Percentiles rank a stretch among this genome's conserved stretches.
phyloP scores from a whole-genome alignment of 1,140 invertebrate species.

The Caenorhabditis latens region DNA sequence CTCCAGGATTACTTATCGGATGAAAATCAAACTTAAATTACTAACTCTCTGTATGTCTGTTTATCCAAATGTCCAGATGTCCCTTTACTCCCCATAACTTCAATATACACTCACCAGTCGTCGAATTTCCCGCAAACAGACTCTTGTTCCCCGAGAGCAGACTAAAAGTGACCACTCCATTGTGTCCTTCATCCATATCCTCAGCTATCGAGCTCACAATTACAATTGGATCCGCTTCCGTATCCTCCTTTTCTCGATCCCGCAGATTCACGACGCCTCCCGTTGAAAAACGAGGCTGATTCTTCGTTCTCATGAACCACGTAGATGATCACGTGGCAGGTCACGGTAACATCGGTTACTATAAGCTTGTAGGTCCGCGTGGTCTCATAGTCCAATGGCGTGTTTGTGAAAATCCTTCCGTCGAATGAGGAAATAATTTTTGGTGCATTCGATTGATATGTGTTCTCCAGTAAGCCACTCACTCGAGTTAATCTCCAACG shows the following conservation, averaged over 20 bases:
- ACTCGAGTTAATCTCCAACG: too few species aligned
- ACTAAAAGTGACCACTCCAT: constrained; percentile 50
- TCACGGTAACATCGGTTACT: neutral
- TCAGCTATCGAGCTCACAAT: constrained; percentile 43
- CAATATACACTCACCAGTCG: too few species aligned
- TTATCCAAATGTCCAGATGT: too few species aligned
- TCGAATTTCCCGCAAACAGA: too few species aligned
- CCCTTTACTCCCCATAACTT: too few species aligned
- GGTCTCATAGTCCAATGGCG: neutral
- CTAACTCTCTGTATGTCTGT: too few species aligned
- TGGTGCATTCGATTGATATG: too few species aligned
- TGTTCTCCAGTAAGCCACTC: too few species aligned
- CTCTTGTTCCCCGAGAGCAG: too few species aligned
- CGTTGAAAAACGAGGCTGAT: constrained; percentile 54
- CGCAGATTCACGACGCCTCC: constrained; percentile 25
- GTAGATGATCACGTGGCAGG: neutral
- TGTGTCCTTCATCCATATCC: constrained; percentile 46
- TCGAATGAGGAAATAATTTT: constrained; percentile 36
- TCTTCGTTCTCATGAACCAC: constrained; percentile 63
- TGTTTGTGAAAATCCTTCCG: neutral
- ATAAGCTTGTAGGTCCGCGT: neutral
- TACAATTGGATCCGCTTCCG: neutral
- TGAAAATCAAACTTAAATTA: too few species aligned
- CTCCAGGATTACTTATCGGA: too few species aligned
- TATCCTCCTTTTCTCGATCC: neutral